These are phyloP conservation scores for Diadema setosum DNA, from an alignment of 35 echinoderm and acorn worm species.

Conservation along the genomic window DNA sequence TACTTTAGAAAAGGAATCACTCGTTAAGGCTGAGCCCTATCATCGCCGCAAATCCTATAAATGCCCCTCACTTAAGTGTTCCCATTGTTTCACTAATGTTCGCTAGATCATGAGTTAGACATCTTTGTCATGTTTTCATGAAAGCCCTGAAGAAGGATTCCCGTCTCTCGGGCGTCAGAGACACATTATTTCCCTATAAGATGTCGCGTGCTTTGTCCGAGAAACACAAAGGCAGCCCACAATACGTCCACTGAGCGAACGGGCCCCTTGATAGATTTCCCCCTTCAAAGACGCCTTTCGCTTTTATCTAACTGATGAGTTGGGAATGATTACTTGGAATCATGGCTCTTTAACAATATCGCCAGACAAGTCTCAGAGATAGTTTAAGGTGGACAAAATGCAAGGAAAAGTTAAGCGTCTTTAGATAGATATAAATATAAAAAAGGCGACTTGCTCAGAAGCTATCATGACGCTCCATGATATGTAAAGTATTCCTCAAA, in stretches of 20 bases:
- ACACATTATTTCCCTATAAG: not conserved
- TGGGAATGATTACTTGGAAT: not conserved
- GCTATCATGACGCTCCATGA: too few relatives aligned
- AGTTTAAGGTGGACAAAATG: too few relatives aligned
- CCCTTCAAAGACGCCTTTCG: not conserved
- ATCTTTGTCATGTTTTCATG: not conserved
- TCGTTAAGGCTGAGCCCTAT: not conserved
- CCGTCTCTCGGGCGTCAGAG: not conserved
- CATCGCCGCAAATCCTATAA: not conserved
- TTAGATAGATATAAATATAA: too few relatives aligned
- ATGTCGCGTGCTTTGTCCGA: not conserved
- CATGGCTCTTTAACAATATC: not conserved
- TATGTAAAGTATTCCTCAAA: too few relatives aligned
- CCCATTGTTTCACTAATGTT: not conserved
- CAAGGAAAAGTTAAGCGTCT: too few relatives aligned
- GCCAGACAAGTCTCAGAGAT: too few relatives aligned
- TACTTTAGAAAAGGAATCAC: not conserved
- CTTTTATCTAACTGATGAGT: not conserved
- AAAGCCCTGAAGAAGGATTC: not conserved
- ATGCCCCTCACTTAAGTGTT: not conserved
- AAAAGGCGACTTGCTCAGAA: too few relatives aligned
- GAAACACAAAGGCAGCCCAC: not conserved
- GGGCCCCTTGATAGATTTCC: not conserved
- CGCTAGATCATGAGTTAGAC: not conserved
- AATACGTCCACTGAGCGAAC: not conserved